Evolutionary conservation across 2,113 vertebrate species (phyloP), one percentile per base, ranked within the genome.

Genomic region (Callorhinus ursinus): DNA sequence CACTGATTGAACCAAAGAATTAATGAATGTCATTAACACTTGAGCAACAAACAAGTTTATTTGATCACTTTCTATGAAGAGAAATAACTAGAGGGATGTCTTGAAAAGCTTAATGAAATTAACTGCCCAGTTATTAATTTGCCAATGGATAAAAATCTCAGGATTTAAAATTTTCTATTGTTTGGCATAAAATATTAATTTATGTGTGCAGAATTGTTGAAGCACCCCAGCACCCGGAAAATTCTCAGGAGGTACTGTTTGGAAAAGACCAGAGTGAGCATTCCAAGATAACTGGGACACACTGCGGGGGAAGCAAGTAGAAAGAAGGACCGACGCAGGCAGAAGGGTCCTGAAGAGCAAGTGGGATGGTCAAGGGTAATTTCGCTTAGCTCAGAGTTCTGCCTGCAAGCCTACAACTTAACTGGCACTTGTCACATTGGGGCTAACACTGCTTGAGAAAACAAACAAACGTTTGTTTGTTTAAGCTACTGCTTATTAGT

Each of bases 391-490:
- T 57, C 55, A 2, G 53, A 65, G 18, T 59, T 80, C 79, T 92
- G 36, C 53, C 19, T 65, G 36, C 65, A 93, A 89, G 61, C 21
- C 7, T 85, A 26, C 46, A 72, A 63, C 12, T 74, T 46, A 31
- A 63, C 33, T 21, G 51, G 6, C 2, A 22, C 71, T 79, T 51
- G 46, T 79, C 51, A 21, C 42, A 18, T 26, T 16, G 22, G 49
- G 46, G 18, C n/a, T 82, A 55, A 69, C 36, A 31, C 7, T 72
- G 79, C 49, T 67, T 42, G 12, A 74, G 61, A 42, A 76, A 69
- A 95, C 42, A 93, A 79, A 95, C 36, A 93, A 83, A 77, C 53
- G n/a, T 36, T 57, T 65, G 33, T 36, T 74, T 71, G 88, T 65
- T 90, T 90, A 46, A 83, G 53, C 74, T 42, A 26, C n/a, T 51